These are phyloP conservation scores for Stichodactyla helianthus DNA, from an alignment of 64 coral and sea anemone genomes.

Conservation along the genomic window DNA sequence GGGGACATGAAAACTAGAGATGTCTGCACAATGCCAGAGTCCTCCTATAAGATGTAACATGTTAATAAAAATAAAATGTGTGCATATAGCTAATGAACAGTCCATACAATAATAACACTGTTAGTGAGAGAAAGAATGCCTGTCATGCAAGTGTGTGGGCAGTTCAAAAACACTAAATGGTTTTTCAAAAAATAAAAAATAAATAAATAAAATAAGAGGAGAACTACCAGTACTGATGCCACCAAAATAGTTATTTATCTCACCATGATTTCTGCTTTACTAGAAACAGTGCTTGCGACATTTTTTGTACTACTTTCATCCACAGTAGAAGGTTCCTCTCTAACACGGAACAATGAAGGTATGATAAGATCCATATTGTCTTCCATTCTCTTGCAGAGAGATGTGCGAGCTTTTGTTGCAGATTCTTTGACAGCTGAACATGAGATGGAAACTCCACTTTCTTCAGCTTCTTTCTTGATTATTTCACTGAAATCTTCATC, in stretches of 20 bases:
- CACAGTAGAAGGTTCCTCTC: background rate
- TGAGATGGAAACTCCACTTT: conserved; percentile 71
- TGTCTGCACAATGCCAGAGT: conserved; percentile 71
- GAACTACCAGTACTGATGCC: background rate
- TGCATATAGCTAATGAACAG: too few relatives aligned
- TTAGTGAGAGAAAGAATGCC: too few relatives aligned
- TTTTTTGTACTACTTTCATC: background rate
- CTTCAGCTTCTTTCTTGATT: conserved; percentile 87
- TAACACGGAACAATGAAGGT: background rate
- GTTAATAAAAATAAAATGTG: too few relatives aligned
- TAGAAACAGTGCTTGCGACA: background rate
- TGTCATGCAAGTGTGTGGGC: too few relatives aligned
- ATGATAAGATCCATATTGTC: conserved; percentile 5
- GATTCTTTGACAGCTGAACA: conserved; percentile 40
- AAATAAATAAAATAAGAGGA: background rate
- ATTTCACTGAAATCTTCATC: conserved; percentile 97
- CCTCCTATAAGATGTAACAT: conserved; percentile 50
- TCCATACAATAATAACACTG: too few relatives aligned
- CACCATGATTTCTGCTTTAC: background rate
- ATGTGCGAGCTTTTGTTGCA: conserved; percentile 51
- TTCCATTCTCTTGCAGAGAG: conserved; percentile 24
- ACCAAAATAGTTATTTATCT: background rate
- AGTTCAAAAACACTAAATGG: too few relatives aligned
- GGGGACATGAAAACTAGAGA: conserved; percentile 53
- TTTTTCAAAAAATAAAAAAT: too few relatives aligned